Evolutionary conservation across 2,113 vertebrate genomes (phyloP).

Genomic region (Scartelaos histophorus): DNA sequence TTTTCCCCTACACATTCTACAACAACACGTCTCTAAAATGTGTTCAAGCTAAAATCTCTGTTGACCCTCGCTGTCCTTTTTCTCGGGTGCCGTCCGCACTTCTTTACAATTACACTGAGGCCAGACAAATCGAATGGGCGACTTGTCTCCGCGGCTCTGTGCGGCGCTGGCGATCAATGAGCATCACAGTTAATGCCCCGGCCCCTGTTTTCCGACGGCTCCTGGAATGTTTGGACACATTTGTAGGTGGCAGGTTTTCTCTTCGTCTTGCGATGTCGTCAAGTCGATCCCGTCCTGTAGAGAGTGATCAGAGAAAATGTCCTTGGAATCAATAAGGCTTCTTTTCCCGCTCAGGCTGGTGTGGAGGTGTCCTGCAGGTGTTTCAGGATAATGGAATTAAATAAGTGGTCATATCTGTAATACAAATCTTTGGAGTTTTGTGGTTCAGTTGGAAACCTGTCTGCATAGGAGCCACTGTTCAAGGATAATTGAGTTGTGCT

Average conservation of each 20-base stretch:
- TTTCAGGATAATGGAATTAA: constrained; percentile 49
- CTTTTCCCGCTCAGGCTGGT: constrained; percentile 25
- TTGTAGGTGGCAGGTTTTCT: constrained; percentile 35
- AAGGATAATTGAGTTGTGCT: no score
- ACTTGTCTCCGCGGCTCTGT: constrained; percentile 52
- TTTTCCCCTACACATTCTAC: background rate
- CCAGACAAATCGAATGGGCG: constrained; percentile 60
- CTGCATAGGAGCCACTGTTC: no score
- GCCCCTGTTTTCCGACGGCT: constrained; percentile 61
- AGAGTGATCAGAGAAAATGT: constrained; percentile 70
- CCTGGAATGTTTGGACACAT: constrained; percentile 64
- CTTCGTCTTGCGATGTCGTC: constrained; percentile 29
- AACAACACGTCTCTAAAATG: constrained; percentile 26
- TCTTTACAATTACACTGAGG: constrained; percentile 45
- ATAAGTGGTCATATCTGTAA: background rate
- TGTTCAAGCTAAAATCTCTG: constrained; percentile 27
- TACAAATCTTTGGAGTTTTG: background rate
- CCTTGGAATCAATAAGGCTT: constrained; percentile 56
- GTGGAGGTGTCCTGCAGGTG: constrained; percentile 37
- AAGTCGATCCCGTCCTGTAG: constrained; percentile 68
- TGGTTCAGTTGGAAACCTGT: no score
- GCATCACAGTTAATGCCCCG: constrained; percentile 67
- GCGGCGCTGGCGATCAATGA: constrained; percentile 59
- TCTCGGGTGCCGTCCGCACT: constrained; percentile 32
- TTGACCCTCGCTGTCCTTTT: constrained; percentile 44